These are phyloP conservation scores for Ciona savignyi DNA, from an alignment of 23 tunicate genomes.

Conservation along the genomic window DNA sequence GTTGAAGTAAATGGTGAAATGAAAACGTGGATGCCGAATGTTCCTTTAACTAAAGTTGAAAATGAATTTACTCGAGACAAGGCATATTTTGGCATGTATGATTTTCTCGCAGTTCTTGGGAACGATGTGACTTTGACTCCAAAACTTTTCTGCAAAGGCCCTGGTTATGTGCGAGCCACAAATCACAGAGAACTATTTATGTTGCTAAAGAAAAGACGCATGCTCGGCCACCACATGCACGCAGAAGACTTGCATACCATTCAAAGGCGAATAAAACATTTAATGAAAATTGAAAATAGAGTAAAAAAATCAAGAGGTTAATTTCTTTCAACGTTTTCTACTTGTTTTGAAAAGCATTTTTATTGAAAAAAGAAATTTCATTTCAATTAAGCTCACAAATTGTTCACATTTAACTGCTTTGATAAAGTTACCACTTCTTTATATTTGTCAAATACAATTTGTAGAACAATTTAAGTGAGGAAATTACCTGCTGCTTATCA, in stretches of 20 bases:
- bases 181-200: constrained; percentile 37
- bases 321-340: too few species aligned
- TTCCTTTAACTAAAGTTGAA: constrained; percentile 25
- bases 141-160: constrained; percentile 63
- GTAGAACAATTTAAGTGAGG: too few species aligned
- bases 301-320: constrained; percentile 8
- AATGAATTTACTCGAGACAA: constrained; percentile 36
- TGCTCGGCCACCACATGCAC: constrained; percentile 64
- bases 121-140: constrained; percentile 74
- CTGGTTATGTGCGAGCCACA: constrained; percentile 37
- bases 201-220: constrained; percentile 23
- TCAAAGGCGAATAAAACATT: constrained; percentile 47
- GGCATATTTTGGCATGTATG: constrained; percentile 71
- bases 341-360: too few species aligned
- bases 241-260: constrained; percentile 48
- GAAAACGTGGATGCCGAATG: constrained; percentile 38
- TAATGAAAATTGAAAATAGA: constrained; percentile 24
- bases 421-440: too few species aligned
- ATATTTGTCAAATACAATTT: too few species aligned
- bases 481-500: too few species aligned
- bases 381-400: too few species aligned
- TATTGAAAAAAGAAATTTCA: too few species aligned
- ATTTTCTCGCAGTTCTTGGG: constrained; percentile 58
- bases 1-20: constrained; percentile 29
- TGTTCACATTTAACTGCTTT: too few species aligned